phyloP scores from a whole-genome alignment of 2,888 invertebrate species.

The Trypoxylon attenuatum region DNA sequence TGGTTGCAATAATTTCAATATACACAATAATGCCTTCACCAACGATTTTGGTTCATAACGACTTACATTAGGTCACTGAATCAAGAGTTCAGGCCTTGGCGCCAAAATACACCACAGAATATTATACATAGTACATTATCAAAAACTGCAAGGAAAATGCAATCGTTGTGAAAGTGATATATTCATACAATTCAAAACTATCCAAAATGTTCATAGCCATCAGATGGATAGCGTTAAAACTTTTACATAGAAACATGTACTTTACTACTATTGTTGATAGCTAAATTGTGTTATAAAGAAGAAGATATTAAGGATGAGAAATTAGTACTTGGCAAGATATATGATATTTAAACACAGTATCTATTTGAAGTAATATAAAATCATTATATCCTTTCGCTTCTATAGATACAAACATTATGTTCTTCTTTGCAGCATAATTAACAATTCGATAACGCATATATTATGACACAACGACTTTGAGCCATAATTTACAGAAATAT shows the following conservation, averaged over 20 bases:
- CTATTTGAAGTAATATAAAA: slow-evolving; percentile 18
- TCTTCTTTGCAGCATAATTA: too few relatives aligned
- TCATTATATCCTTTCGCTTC: slow-evolving; percentile 14
- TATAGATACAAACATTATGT: slow-evolving; percentile 9
- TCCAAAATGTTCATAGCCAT: slow-evolving; percentile 72
- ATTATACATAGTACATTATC: slow-evolving; percentile 6
- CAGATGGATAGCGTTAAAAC: slow-evolving; percentile 62
- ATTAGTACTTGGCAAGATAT: slow-evolving; percentile 35
- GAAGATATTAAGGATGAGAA: slow-evolving; percentile 38
- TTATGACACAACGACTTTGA: too few relatives aligned
- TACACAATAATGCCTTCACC: too few relatives aligned
- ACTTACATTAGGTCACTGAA: too few relatives aligned
- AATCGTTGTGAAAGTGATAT: slow-evolving; percentile 35
- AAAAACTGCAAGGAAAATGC: slow-evolving; percentile 12
- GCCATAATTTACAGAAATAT: too few relatives aligned
- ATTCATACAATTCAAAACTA: slow-evolving; percentile 66
- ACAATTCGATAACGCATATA: too few relatives aligned
- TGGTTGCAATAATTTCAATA: too few relatives aligned
- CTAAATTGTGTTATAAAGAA: slow-evolving; percentile 42
- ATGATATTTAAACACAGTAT: slow-evolving; percentile 21
- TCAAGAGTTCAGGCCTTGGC: too few relatives aligned
- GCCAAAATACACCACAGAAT: too few relatives aligned
- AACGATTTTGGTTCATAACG: too few relatives aligned
- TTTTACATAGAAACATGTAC: slow-evolving; percentile 57
- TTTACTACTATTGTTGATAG: slow-evolving; percentile 48